Conservation (phyloP, 2,888 invertebrate species). For the Zygaena filipendulae region DNA sequence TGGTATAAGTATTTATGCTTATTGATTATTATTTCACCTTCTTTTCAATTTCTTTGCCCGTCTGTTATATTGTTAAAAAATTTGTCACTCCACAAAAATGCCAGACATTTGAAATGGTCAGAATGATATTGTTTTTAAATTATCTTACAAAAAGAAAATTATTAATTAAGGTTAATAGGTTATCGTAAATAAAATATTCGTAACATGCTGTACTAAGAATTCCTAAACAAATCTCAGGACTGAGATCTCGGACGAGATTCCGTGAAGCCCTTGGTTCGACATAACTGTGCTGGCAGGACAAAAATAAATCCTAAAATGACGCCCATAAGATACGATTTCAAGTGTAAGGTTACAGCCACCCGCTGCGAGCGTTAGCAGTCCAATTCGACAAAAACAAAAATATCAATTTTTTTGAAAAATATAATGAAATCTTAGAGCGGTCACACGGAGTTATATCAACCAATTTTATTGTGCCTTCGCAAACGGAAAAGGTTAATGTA, state of each 20-base stretch:
- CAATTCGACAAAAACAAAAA: constrained; percentile 61
- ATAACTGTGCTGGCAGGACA: constrained; percentile 13
- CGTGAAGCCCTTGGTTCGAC: constrained; percentile 38
- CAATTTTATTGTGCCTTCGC: constrained; percentile 22
- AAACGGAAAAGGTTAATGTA: constrained; percentile 18
- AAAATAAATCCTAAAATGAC: constrained; percentile 25
- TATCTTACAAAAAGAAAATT: too few species aligned
- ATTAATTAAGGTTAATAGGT: too few species aligned
- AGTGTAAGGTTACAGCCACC: constrained; percentile 28
- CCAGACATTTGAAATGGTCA: too few species aligned
- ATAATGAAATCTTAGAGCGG: constrained; percentile 65
- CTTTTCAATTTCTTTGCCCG: too few species aligned
- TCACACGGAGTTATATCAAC: constrained; percentile 47
- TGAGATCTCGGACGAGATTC: constrained; percentile 28
- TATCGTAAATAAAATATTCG: too few species aligned
- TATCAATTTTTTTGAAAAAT: constrained; percentile 62
- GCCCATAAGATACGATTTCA: constrained; percentile 25
- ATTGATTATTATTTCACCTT: too few species aligned
- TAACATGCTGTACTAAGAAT: too few species aligned
- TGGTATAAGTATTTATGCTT: too few species aligned
- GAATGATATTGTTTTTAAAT: too few species aligned
- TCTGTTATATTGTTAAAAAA: too few species aligned
- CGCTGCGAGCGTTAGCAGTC: constrained; percentile 60
- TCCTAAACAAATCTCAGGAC: not conserved
- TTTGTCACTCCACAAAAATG: too few species aligned